A percentile compares a stretch with the other conserved stretches of the same genome.
phyloP scores from a whole-genome alignment of 2,113 vertebrate genomes.

The Dasyprocta punctata region DNA sequence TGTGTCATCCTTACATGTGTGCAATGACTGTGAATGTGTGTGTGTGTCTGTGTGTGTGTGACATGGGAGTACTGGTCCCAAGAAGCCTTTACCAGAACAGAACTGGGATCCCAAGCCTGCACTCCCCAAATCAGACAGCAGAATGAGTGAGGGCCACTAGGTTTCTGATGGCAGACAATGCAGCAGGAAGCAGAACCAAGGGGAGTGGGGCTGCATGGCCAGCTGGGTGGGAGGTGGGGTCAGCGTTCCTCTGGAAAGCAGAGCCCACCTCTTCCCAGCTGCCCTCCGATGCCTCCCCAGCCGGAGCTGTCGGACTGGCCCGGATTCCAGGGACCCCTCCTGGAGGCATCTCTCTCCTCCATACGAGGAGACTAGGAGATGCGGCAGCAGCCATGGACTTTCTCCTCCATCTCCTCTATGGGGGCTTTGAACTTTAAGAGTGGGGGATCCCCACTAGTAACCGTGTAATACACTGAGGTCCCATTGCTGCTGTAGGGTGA shows the following conservation, averaged over 20 bases:
- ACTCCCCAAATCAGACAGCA: conserved; percentile 35
- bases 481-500: conserved; percentile 95
- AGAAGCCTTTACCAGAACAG: conserved; percentile 66
- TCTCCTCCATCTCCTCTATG: conserved; percentile 93
- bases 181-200: conserved; percentile 58
- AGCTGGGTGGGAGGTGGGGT: conserved; percentile 20
- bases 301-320: conserved; percentile 18
- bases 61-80: background rate
- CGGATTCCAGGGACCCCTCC: conserved; percentile 37
- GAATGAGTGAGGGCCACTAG: background rate
- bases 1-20: background rate
- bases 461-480: conserved; percentile 94
- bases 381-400: conserved; percentile 93
- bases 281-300: conserved; percentile 10
- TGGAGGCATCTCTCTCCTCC: background rate
- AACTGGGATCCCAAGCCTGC: conserved; percentile 45
- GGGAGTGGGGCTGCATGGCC: background rate
- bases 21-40: background rate
- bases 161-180: conserved; percentile 60
- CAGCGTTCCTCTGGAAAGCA: conserved; percentile 18
- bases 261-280: conserved; percentile 40
- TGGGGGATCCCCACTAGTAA: conserved; percentile 95
- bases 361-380: conserved; percentile 88
- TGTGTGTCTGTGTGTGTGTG: background rate
- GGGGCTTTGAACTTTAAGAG: conserved; percentile 96